These are phyloP conservation scores for Serranus cabrilla DNA, from an alignment of 2,797 vertebrate genomes.

Conservation along the genomic window DNA sequence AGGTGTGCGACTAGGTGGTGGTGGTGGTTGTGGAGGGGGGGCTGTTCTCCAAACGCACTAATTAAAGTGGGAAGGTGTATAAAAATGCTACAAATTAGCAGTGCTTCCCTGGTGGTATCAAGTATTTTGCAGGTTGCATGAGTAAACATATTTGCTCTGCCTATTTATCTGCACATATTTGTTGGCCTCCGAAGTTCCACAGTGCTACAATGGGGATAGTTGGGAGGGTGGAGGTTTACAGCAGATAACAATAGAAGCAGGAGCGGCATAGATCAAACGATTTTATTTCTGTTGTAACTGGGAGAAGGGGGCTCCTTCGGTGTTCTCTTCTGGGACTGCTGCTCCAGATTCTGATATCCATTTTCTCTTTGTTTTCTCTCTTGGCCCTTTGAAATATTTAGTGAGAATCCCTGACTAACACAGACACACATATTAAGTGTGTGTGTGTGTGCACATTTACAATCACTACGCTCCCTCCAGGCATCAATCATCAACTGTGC, in stretches of 20 bases:
- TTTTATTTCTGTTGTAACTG: slow-evolving; percentile 81
- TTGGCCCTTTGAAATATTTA: slow-evolving; percentile 83
- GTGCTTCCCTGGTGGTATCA: slow-evolving; percentile 58
- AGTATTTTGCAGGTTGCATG: slow-evolving; percentile 74
- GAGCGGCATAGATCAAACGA: slow-evolving; percentile 79
- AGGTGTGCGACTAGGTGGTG: slow-evolving; percentile 37
- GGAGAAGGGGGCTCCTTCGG: slow-evolving; percentile 70
- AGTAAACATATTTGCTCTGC: slow-evolving; percentile 72
- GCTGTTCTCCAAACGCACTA: slow-evolving; percentile 55
- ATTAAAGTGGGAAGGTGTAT: slow-evolving; percentile 79
- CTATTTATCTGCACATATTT: slow-evolving; percentile 60
- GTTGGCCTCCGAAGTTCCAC: slow-evolving; percentile 49
- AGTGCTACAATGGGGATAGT: slow-evolving; percentile 19
- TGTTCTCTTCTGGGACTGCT: slow-evolving; percentile 77
- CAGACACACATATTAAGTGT: slow-evolving; percentile 43
- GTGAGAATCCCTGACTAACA: slow-evolving; percentile 66
- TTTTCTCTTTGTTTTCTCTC: slow-evolving; percentile 81
- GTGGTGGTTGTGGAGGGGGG: slow-evolving; percentile 12
- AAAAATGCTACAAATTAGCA: slow-evolving; percentile 77
- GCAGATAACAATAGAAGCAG: slow-evolving; percentile 73
- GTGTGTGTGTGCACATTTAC: slow-evolving; percentile 40
- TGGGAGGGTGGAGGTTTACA: slow-evolving; percentile 57
- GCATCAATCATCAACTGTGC: slow-evolving; percentile 65
- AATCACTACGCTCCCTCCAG: slow-evolving; percentile 49
- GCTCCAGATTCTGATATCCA: slow-evolving; percentile 83